These are phyloP conservation scores for Sesamia inferens DNA, from an alignment of 2,888 invertebrate genomes.

Conservation along the genomic window DNA sequence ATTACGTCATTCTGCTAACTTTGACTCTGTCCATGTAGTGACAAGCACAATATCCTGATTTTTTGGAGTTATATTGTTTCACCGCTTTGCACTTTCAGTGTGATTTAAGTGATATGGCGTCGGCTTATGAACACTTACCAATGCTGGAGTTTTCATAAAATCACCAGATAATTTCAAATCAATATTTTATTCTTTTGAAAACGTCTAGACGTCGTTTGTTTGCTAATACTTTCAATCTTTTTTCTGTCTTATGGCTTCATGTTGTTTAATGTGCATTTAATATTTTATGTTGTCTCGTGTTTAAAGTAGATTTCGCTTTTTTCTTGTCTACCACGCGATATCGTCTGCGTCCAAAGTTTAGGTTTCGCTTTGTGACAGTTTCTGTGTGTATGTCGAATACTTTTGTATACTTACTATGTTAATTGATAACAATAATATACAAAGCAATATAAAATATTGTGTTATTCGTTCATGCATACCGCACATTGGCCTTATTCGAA, in stretches of 20 bases:
- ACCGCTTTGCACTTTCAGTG: conserved; percentile 7
- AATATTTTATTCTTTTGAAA: conserved; percentile 19
- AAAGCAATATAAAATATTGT: conserved; percentile 61
- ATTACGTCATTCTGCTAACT: neutral
- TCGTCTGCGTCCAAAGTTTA: conserved; percentile 16
- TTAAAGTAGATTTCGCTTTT: conserved; percentile 38
- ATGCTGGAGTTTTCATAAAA: conserved; percentile 32
- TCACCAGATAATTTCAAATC: conserved; percentile 21
- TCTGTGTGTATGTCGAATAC: conserved; percentile 45
- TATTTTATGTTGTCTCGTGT: conserved; percentile 45
- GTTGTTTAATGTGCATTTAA: conserved; percentile 52
- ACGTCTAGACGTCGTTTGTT: conserved; percentile 47
- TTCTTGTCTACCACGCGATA: conserved; percentile 20
- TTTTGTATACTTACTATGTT: conserved; percentile 52
- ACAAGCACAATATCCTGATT: neutral
- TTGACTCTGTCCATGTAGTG: too few relatives aligned
- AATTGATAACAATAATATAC: conserved; percentile 56
- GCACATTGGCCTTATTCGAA: conserved; percentile 80
- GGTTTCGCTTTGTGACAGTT: conserved; percentile 37
- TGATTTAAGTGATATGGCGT: conserved; percentile 12
- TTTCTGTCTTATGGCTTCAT: conserved; percentile 35
- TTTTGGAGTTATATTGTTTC: too few relatives aligned
- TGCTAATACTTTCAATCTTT: conserved; percentile 29
- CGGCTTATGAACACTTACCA: conserved; percentile 8
- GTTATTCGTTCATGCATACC: conserved; percentile 65